A percentile compares a stretch with the other conserved stretches of the same genome.
Evolutionary conservation across 1,140 invertebrate genomes (phyloP).

Genomic region (Pantala flavescens): DNA sequence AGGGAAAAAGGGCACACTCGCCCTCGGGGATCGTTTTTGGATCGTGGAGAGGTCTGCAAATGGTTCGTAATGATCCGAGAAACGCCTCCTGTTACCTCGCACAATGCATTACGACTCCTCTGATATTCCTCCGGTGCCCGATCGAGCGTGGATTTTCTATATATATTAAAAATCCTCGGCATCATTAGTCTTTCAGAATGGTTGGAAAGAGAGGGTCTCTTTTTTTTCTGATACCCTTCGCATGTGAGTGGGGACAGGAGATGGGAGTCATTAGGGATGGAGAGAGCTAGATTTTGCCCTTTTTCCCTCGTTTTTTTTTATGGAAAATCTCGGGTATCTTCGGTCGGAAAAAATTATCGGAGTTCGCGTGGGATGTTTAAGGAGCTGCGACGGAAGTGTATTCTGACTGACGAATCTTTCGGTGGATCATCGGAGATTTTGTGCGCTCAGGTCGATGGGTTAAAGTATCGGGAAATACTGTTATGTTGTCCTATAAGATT

Average conservation of each 20-base stretch:
- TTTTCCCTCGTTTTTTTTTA: no score
- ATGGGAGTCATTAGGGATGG: not conserved
- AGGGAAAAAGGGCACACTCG: not conserved
- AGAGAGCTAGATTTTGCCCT: no score
- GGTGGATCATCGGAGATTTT: no score
- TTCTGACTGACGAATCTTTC: no score
- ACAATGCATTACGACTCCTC: not conserved
- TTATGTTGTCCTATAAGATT: no score
- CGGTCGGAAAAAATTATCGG: no score
- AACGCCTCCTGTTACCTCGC: not conserved
- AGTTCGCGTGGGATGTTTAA: no score
- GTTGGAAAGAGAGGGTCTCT: not conserved
- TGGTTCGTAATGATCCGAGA: not conserved
- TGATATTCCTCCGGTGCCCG: not conserved
- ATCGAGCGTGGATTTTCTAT: slow-evolving; percentile 2
- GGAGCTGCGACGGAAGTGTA: no score
- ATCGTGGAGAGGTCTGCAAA: not conserved
- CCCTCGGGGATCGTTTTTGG: no score
- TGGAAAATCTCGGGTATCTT: no score
- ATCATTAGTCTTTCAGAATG: not conserved
- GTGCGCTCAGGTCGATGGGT: no score
- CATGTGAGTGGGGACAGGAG: not conserved
- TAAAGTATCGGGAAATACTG: no score
- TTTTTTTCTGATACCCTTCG: not conserved
- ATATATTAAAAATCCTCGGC: not conserved